Conservation (phyloP, 1,140 invertebrate genomes). For the Aphaenogaster rudis region DNA sequence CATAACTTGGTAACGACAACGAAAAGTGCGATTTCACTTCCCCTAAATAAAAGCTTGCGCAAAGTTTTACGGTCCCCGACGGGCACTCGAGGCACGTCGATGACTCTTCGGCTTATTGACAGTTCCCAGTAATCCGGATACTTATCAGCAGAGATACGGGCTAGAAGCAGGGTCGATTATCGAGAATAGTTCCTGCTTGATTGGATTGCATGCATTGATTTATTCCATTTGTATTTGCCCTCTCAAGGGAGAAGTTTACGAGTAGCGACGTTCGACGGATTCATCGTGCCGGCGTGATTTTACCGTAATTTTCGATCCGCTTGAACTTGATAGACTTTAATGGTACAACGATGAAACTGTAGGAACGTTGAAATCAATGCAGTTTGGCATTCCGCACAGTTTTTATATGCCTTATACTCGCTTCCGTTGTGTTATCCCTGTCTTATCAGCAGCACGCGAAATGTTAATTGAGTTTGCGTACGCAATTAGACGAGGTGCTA, state of each 20-base stretch:
- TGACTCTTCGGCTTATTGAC: constrained; percentile 51
- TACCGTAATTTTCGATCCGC: constrained; percentile 27
- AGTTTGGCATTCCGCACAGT: neutral
- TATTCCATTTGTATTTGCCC: constrained; percentile 45
- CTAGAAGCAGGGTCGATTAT: constrained; percentile 42
- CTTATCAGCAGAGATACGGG: constrained; percentile 41
- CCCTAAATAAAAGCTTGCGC: constrained; percentile 42
- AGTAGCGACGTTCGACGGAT: constrained; percentile 3
- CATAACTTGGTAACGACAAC: constrained; percentile 34
- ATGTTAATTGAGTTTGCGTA: neutral
- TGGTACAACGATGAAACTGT: neutral
- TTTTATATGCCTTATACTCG: neutral
- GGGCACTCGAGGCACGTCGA: neutral
- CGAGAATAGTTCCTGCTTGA: constrained; percentile 33
- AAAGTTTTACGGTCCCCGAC: constrained; percentile 20
- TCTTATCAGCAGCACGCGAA: neutral
- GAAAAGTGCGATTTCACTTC: constrained; percentile 31
- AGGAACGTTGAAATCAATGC: neutral
- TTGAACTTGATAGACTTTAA: constrained; percentile 34
- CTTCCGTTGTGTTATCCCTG: neutral
- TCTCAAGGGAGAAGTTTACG: constrained; percentile 26
- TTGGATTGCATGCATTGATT: constrained; percentile 69
- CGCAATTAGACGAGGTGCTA: neutral
- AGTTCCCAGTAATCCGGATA: constrained; percentile 35
- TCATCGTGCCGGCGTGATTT: neutral